phyloP scores from a whole-genome alignment of 2,113 vertebrate species.

The Dolichotis patagonum region DNA sequence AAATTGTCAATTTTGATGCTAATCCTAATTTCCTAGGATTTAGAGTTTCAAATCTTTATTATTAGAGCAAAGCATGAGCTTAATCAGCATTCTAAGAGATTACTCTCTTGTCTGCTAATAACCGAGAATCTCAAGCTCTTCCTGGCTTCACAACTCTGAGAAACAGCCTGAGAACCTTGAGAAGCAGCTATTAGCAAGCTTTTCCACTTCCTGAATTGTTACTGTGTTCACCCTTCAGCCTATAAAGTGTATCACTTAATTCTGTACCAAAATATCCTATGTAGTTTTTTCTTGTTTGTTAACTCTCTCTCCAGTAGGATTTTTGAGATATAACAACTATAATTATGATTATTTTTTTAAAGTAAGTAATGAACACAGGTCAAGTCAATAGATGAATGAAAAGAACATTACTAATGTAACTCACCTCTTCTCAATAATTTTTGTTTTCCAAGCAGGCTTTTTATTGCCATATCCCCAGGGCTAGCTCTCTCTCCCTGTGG shows the following conservation, averaged over 20 bases:
- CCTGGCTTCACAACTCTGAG: background rate
- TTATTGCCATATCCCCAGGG: background rate
- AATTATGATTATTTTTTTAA: constrained; percentile 1
- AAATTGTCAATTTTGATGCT: constrained; percentile 3
- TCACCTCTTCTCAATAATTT: constrained; percentile 18
- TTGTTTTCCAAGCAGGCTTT: background rate
- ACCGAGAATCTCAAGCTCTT: background rate
- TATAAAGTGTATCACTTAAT: background rate
- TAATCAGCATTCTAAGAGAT: background rate
- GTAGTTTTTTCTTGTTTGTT: background rate
- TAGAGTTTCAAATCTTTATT: background rate
- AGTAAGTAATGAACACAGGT: background rate
- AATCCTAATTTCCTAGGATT: background rate
- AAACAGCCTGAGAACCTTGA: background rate
- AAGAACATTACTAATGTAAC: background rate
- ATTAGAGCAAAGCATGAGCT: background rate
- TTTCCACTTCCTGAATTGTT: background rate
- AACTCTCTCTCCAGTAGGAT: background rate
- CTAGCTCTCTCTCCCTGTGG: background rate
- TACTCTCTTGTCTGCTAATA: background rate
- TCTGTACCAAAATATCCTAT: background rate
- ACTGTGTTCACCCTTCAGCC: background rate
- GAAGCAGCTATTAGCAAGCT: background rate
- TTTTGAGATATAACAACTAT: constrained; percentile 13
- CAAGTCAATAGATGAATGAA: background rate